Evolutionary conservation across 2,797 vertebrate genomes (phyloP).

Genomic region (Chaetophractus vellerosus): DNA sequence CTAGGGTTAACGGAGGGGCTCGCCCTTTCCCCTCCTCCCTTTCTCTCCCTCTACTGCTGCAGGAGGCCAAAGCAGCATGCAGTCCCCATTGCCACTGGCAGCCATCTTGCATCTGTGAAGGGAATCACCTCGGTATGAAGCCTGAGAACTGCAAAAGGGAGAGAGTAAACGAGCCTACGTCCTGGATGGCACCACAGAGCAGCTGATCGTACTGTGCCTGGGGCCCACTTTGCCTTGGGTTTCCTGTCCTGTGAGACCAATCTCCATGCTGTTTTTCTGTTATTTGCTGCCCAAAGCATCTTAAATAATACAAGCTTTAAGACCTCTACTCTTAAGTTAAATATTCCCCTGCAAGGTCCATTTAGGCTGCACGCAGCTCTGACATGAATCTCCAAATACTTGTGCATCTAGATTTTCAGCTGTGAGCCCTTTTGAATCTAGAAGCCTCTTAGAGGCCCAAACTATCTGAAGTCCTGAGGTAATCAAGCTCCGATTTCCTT

Average conservation of each 20-base stretch:
- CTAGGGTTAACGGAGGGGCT: not conserved
- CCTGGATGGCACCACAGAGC: not conserved
- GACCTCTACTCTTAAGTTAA: not conserved
- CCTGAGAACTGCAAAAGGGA: not conserved
- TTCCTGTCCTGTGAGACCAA: not conserved
- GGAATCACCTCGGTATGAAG: not conserved
- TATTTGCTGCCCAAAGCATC: not conserved
- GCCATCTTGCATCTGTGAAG: not conserved
- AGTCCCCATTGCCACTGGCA: not conserved
- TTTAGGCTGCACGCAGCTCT: not conserved
- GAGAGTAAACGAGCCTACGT: not conserved
- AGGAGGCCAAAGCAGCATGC: not conserved
- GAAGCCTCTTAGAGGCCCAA: not conserved
- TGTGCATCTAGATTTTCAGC: not conserved
- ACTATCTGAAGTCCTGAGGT: not conserved
- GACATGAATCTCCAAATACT: not conserved
- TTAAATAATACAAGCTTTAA: not conserved
- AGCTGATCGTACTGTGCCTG: not conserved
- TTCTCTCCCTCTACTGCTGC: not conserved
- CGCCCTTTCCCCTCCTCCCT: not conserved
- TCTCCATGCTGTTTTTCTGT: not conserved
- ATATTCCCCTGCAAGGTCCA: not conserved
- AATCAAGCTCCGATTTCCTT: not conserved
- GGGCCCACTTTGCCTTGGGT: not conserved
- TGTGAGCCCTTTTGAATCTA: not conserved